Percentiles rank a stretch among this genome's conserved stretches.
Conservation (phyloP, 2,888 invertebrate genomes). For the Aleiodes testaceus region DNA sequence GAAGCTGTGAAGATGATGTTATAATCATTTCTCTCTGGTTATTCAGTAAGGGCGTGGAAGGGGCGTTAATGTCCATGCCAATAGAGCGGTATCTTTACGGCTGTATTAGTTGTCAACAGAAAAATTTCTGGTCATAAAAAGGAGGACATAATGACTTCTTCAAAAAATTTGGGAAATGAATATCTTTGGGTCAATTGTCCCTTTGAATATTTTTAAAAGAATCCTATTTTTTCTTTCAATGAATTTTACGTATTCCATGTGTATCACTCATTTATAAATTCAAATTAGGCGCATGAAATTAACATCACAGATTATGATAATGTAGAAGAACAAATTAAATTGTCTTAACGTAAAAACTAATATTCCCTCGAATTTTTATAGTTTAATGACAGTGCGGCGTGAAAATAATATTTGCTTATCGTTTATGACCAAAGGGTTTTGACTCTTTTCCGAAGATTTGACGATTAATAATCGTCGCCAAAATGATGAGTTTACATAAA, state of each 20-base stretch:
- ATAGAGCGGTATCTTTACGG: slow-evolving; percentile 12
- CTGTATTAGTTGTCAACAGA: neutral
- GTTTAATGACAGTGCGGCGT: slow-evolving; percentile 66
- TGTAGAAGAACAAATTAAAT: neutral
- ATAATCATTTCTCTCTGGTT: slow-evolving; percentile 55
- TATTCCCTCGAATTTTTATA: slow-evolving; percentile 56
- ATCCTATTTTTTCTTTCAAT: no score
- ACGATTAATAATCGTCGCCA: slow-evolving; percentile 35
- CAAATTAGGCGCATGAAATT: neutral
- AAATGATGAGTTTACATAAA: neutral
- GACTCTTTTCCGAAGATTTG: slow-evolving; percentile 30
- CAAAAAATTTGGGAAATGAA: no score
- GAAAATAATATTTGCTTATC: slow-evolving; percentile 65
- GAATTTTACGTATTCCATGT: no score
- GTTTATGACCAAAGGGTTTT: slow-evolving; percentile 53
- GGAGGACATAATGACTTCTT: neutral
- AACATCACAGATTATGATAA: neutral
- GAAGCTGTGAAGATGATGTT: slow-evolving; percentile 57
- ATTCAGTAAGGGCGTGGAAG: slow-evolving; percentile 54
- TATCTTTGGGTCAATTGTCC: no score
- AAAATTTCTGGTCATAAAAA: slow-evolving; percentile 2
- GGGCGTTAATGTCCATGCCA: slow-evolving; percentile 4
- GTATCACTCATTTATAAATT: no score
- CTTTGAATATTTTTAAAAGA: neutral
- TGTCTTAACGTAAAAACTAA: slow-evolving; percentile 13